Percentiles rank a stretch among this genome's conserved stretches.
phyloP scores from a whole-genome alignment of 2,797 vertebrate species.

The Melanotaenia parkinsoni region DNA sequence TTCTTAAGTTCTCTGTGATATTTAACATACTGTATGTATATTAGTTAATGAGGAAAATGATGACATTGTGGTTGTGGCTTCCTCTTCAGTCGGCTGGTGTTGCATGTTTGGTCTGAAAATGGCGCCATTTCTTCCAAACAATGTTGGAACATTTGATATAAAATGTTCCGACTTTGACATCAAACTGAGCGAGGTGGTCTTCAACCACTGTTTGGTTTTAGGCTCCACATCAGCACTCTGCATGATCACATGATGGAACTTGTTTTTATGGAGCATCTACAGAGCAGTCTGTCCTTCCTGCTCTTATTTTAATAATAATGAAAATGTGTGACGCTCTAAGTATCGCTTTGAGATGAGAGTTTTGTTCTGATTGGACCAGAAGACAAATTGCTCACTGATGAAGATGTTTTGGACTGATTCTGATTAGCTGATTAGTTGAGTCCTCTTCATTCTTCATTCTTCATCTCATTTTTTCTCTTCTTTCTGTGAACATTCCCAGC shows the following conservation, averaged over 20 bases:
- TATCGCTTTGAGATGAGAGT: neutral
- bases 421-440: slow-evolving; percentile 39
- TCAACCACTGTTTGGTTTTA: too few species aligned
- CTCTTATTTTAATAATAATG: neutral
- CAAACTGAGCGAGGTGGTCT: too few species aligned
- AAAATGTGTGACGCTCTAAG: neutral
- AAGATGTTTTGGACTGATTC: slow-evolving; percentile 1
- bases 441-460: slow-evolving; percentile 12
- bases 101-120: too few species aligned
- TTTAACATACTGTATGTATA: too few species aligned
- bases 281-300: slow-evolving; percentile 11
- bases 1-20: too few species aligned
- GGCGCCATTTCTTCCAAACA: too few species aligned
- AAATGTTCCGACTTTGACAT: too few species aligned
- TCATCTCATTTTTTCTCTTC: neutral
- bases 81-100: too few species aligned
- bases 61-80: too few species aligned
- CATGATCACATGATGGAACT: neutral
- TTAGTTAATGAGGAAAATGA: too few species aligned
- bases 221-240: neutral
- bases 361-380: slow-evolving; percentile 25
- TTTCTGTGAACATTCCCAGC: neutral
- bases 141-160: too few species aligned
- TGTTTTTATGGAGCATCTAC: neutral
- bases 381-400: neutral